A percentile compares a stretch with the other conserved stretches of the same genome.
Evolutionary conservation across 2,113 vertebrate genomes (phyloP).

Genomic region (Urocynchramus pylzowi): DNA sequence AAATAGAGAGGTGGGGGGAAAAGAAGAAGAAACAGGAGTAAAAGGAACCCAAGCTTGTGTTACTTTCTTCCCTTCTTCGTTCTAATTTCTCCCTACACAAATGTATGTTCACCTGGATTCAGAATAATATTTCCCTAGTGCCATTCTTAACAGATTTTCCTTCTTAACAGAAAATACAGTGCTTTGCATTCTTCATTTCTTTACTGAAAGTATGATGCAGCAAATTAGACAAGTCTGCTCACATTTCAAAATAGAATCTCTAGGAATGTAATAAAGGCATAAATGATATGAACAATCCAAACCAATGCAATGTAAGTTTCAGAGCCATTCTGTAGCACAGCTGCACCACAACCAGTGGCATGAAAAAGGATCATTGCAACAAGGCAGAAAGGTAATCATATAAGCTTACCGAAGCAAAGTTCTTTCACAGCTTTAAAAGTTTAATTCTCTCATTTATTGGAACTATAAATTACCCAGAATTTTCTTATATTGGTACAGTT

Average conservation of each 20-base stretch:
- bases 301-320: neutral
- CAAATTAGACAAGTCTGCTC: neutral
- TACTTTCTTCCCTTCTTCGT: neutral
- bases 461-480: neutral
- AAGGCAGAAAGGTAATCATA: neutral
- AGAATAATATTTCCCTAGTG: neutral
- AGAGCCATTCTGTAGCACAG: neutral
- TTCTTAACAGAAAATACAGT: neutral
- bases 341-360: neutral
- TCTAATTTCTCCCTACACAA: neutral
- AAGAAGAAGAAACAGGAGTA: neutral
- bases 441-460: too few species aligned
- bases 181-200: neutral
- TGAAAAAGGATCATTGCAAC: neutral
- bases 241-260: neutral
- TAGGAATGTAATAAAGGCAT: neutral
- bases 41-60: neutral
- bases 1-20: neutral
- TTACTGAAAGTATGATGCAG: neutral
- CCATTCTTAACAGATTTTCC: neutral
- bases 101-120: fast-evolving
- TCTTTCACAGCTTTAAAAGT: neutral
- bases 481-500: neutral
- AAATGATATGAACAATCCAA: neutral
- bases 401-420: neutral